phyloP scores from a whole-genome alignment of 1,140 invertebrate species.

The Hypothenemus hampei region DNA sequence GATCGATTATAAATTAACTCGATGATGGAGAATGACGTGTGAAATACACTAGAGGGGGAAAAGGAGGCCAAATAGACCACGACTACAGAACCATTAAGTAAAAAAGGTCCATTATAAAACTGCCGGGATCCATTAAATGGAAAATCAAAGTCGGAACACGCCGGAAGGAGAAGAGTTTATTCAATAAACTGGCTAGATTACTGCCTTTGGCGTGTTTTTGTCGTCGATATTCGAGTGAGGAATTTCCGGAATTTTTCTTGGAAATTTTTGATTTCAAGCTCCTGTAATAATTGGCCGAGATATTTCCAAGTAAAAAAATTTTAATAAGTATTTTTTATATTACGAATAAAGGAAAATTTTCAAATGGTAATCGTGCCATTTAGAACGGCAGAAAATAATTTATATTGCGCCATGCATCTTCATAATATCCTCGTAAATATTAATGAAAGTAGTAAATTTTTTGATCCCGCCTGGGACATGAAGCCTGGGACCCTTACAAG shows the following conservation, averaged over 20 bases:
- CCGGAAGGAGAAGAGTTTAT: constrained; percentile 19
- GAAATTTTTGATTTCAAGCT: too few species aligned
- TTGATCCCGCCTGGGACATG: constrained; percentile 12
- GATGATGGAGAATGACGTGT: constrained; percentile 8
- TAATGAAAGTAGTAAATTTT: constrained; percentile 24
- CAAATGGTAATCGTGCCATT: too few species aligned
- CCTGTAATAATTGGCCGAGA: too few species aligned
- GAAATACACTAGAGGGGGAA: constrained; percentile 16
- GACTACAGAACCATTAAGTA: constrained; percentile 21
- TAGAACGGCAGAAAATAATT: constrained; percentile 7
- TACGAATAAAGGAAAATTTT: too few species aligned
- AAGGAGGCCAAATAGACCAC: constrained; percentile 12
- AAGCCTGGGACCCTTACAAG: constrained; percentile 12
- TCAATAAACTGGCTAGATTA: constrained; percentile 20
- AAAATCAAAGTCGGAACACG: constrained; percentile 22
- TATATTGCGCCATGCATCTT: constrained; percentile 9
- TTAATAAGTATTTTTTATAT: too few species aligned
- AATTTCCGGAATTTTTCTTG: too few species aligned
- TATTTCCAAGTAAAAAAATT: too few species aligned
- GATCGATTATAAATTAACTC: constrained; percentile 10
- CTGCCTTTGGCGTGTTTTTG: constrained; percentile 7
- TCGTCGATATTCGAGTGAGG: too few species aligned
- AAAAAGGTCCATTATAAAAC: constrained; percentile 25
- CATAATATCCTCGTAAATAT: constrained; percentile 19
- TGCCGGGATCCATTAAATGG: constrained; percentile 25